A percentile compares a stretch with the other conserved stretches of the same genome.
These are phyloP conservation scores for Malacoraja senta DNA, from an alignment of 2,797 vertebrate species.

Conservation along the genomic window DNA sequence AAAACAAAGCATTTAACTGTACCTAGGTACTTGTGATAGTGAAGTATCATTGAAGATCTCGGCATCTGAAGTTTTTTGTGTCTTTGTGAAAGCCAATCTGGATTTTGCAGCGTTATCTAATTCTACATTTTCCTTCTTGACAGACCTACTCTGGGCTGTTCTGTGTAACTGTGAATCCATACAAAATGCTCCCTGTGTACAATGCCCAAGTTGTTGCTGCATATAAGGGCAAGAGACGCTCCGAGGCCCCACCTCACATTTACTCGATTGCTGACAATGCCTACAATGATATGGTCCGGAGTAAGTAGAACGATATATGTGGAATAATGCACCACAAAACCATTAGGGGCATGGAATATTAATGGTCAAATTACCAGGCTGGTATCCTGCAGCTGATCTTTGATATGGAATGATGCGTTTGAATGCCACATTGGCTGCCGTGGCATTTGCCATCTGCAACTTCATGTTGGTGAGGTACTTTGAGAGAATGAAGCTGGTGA, in stretches of 20 bases:
- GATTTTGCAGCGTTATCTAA: constrained; percentile 41
- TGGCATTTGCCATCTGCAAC: no score
- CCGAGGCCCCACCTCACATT: constrained; percentile 79
- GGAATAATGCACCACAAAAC: not conserved
- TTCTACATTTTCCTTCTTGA: constrained; percentile 20
- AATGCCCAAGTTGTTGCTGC: constrained; percentile 69
- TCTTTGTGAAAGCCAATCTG: not conserved
- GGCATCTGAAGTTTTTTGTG: not conserved
- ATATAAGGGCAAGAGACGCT: constrained; percentile 83
- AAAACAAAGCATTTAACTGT: no score
- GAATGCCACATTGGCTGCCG: no score
- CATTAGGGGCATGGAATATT: not conserved
- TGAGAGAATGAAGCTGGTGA: no score
- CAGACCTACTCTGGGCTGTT: constrained; percentile 90
- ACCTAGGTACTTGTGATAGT: no score
- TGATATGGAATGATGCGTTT: no score
- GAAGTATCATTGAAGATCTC: no score
- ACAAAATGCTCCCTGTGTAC: constrained; percentile 91
- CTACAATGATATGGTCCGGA: constrained; percentile 88
- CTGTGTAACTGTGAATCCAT: constrained; percentile 87
- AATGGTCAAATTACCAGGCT: no score
- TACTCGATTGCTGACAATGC: constrained; percentile 82
- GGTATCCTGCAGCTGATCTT: no score
- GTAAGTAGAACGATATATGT: constrained; percentile 57
- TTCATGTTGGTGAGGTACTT: no score